Evolutionary conservation across 2,888 invertebrate genomes (phyloP).

Genomic region (Acanthoscelides obtectus): DNA sequence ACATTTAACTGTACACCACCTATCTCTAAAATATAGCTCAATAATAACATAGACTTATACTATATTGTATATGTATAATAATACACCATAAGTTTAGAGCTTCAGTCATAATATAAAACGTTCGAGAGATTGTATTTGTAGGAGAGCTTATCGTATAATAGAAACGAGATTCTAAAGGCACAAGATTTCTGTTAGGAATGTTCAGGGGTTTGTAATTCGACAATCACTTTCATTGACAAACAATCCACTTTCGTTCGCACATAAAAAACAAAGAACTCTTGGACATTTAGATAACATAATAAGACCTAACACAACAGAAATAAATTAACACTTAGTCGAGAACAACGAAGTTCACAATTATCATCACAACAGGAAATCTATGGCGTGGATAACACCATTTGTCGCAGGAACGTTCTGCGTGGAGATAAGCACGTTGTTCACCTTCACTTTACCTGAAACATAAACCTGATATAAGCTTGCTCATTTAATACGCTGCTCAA

Average conservation of each 20-base stretch:
- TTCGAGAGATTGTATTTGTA: too few species aligned
- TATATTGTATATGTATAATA: not conserved
- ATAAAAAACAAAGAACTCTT: not conserved
- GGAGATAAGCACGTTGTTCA: constrained; percentile 75
- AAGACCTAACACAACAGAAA: too few species aligned
- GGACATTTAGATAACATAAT: not conserved
- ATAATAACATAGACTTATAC: not conserved
- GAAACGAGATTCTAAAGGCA: too few species aligned
- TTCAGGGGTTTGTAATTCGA: not conserved
- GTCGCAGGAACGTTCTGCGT: constrained; percentile 85
- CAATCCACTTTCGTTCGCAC: not conserved
- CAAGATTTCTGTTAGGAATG: too few species aligned
- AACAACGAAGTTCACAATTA: not conserved
- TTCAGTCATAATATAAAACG: too few species aligned
- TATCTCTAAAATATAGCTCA: not conserved
- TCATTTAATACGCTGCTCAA: too few species aligned
- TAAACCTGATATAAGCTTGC: constrained; percentile 2
- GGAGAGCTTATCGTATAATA: too few species aligned
- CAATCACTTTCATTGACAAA: not conserved
- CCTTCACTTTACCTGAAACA: constrained; percentile 72
- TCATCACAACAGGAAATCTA: constrained; percentile 62
- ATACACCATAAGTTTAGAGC: not conserved
- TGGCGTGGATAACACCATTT: constrained; percentile 82
- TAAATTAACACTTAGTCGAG: not conserved
- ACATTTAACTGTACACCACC: not conserved